These are phyloP conservation scores for Anser cygnoides DNA, from an alignment of 2,113 vertebrate species.

Conservation along the genomic window DNA sequence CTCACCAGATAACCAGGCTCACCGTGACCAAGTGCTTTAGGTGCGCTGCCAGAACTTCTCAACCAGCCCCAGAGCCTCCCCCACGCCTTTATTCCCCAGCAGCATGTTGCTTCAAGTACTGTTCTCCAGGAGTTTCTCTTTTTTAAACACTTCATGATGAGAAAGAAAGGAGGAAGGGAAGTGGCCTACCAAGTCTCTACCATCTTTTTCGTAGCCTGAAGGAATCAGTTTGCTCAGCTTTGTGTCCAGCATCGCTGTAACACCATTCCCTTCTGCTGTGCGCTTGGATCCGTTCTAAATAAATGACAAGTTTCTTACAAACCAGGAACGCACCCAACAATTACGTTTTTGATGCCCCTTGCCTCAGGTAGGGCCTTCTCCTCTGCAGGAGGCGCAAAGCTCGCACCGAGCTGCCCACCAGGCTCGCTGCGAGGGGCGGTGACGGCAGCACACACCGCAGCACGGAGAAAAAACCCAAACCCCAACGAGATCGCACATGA, in stretches of 20 bases:
- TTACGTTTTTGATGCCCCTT: background rate
- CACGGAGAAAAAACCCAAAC: background rate
- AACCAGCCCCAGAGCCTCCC: no score
- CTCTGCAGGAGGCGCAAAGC: background rate
- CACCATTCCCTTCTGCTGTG: background rate
- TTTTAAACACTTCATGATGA: background rate
- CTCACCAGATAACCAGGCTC: no score
- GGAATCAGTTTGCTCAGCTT: background rate
- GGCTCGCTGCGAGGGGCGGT: fast-evolving
- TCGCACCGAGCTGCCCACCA: background rate
- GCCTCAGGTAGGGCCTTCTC: background rate
- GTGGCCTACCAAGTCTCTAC: background rate
- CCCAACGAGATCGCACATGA: no score
- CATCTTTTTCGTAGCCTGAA: background rate
- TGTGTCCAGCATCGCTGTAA: background rate
- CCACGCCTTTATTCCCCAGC: no score
- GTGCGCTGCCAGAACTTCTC: no score
- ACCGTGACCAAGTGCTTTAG: no score
- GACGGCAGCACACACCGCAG: background rate
- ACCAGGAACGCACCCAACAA: background rate
- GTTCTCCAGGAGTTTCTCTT: background rate
- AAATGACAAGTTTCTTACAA: background rate
- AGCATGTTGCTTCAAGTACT: background rate
- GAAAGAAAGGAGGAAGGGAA: background rate
- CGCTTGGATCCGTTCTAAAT: background rate